phyloP scores from a whole-genome alignment of 2,888 invertebrate species.

The Eupithecia centaureata region DNA sequence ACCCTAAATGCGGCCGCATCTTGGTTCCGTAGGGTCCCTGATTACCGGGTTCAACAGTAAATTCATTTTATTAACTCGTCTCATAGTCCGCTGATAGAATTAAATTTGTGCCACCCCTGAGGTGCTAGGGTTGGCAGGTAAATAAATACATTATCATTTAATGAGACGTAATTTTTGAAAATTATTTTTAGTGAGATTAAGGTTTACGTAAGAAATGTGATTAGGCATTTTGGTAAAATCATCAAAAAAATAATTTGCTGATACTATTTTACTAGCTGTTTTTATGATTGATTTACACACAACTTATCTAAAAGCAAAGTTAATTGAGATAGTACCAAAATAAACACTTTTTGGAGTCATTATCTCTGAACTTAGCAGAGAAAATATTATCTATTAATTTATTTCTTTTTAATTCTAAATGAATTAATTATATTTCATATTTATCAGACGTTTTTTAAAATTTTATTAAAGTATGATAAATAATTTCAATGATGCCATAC shows the following conservation, averaged over 20 bases:
- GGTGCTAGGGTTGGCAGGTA: slow-evolving; percentile 59
- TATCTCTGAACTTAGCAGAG: no score
- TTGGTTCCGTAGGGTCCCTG: slow-evolving; percentile 58
- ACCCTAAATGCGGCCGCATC: slow-evolving; percentile 62
- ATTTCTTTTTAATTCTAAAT: no score
- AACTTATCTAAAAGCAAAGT: no score
- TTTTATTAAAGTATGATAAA: no score
- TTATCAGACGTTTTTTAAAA: no score
- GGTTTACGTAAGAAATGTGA: neutral
- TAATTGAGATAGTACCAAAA: no score
- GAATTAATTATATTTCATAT: no score
- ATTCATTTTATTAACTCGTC: slow-evolving; percentile 83
- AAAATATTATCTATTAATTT: no score
- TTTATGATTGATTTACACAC: no score
- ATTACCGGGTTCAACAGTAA: slow-evolving; percentile 72
- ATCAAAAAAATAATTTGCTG: neutral
- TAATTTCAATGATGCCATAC: no score
- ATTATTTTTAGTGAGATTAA: neutral
- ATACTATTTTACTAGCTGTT: neutral
- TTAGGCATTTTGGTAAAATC: neutral
- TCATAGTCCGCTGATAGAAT: slow-evolving; percentile 81
- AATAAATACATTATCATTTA: neutral
- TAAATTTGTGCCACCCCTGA: slow-evolving; percentile 75
- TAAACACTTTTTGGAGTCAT: no score
- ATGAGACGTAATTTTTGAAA: neutral